Conservation (phyloP, 2,888 invertebrate species). For the Melanotus villosus region DNA sequence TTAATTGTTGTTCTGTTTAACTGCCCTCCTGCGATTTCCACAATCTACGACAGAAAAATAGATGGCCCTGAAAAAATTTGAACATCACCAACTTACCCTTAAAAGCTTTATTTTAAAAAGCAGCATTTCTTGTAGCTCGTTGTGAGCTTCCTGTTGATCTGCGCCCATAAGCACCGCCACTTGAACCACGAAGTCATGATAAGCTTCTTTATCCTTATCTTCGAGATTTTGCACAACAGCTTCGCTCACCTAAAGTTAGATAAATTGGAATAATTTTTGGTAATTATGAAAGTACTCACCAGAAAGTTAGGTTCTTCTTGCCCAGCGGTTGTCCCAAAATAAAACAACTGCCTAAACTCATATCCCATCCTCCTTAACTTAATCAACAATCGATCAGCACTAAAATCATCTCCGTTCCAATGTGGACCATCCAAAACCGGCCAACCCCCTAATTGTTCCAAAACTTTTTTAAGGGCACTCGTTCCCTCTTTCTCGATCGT, state of each 20-base stretch:
- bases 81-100: neutral
- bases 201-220: slow-evolving; percentile 19
- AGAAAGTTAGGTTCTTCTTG: slow-evolving; percentile 23
- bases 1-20: slow-evolving; percentile 31
- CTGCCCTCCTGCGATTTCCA: slow-evolving; percentile 22
- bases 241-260: slow-evolving; percentile 24
- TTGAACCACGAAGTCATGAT: slow-evolving; percentile 24
- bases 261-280: no score
- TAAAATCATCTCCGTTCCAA: slow-evolving; percentile 72
- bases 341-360: slow-evolving; percentile 36
- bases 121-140: slow-evolving; percentile 8
- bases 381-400: slow-evolving; percentile 28
- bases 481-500: slow-evolving; percentile 81
- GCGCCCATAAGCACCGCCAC: slow-evolving; percentile 12
- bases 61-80: neutral
- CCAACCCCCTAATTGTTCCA: slow-evolving; percentile 85
- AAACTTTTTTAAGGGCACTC: slow-evolving; percentile 69
- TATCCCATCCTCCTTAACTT: slow-evolving; percentile 36
- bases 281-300: slow-evolving; percentile 29
- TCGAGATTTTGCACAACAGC: slow-evolving; percentile 7
- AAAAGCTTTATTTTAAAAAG: slow-evolving; percentile 16
- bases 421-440: slow-evolving; percentile 82
- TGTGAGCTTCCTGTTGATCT: neutral
- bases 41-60: slow-evolving; percentile 13
- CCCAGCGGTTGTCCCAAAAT: slow-evolving; percentile 31